A percentile compares a stretch with the other conserved stretches of the same genome.
These are phyloP conservation scores for Microcebus murinus DNA, from an alignment of 2,113 vertebrate genomes.

Conservation along the genomic window DNA sequence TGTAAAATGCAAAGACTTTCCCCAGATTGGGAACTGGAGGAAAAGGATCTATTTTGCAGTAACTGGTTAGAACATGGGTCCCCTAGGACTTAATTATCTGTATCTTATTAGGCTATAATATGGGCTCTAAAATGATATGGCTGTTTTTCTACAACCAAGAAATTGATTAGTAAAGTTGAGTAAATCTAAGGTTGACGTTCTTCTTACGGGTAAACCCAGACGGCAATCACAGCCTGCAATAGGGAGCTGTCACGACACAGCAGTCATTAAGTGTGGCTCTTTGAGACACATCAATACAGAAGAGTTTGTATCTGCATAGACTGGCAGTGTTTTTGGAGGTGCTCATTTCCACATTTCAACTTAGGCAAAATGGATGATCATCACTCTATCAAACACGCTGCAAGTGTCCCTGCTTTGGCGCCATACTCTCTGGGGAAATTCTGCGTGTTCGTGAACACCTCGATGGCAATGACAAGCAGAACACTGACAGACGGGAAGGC, in stretches of 20 bases:
- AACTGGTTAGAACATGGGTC: slow-evolving; percentile 65
- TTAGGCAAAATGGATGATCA: not conserved
- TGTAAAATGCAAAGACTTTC: slow-evolving; percentile 18
- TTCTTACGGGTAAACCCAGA: slow-evolving; percentile 18
- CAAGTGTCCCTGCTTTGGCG: not conserved
- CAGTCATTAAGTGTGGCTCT: not conserved
- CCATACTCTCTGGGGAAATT: not conserved
- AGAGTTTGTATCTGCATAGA: not conserved
- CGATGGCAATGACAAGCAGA: not conserved
- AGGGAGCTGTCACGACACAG: not conserved
- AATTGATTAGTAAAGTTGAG: slow-evolving; percentile 75
- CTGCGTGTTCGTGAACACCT: not conserved
- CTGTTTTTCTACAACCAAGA: slow-evolving; percentile 67
- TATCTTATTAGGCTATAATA: slow-evolving; percentile 79
- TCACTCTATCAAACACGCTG: not conserved
- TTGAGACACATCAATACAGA: not conserved
- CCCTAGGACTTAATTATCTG: slow-evolving; percentile 83
- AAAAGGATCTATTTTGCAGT: slow-evolving; percentile 21
- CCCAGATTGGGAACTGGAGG: not conserved
- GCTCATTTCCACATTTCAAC: not conserved
- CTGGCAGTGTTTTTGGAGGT: not conserved
- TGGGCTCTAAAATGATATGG: slow-evolving; percentile 73
- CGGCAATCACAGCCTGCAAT: not conserved
- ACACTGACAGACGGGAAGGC: not conserved
- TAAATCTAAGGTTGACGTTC: slow-evolving; percentile 63